Base-by-base conservation (phyloP, 2,113 vertebrate genomes). In the Oreotrochilus melanogaster region DNA sequence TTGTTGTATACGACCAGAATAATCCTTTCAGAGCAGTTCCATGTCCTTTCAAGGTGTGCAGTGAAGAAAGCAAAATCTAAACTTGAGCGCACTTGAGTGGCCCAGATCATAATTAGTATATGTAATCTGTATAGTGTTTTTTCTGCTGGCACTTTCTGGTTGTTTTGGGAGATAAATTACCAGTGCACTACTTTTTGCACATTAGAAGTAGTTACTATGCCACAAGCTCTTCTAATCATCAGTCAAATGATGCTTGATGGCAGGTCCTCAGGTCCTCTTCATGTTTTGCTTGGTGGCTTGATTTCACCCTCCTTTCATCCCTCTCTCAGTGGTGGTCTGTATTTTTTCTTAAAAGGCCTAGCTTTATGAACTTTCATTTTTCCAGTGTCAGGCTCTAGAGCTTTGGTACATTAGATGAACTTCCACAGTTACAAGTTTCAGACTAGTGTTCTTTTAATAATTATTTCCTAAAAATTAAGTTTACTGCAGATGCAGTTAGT, bases 81-180 rank as follows among this genome's bases (percentile, higher is more conserved):
- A 14, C 7, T 75, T 73, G 3, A 2, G 17, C 4, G 6, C 0
- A 1, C 4, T 62, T 81, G 11, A 33, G 7, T 58, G 19, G 30
- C 30, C 24, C 9, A 47, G 14, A 5, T 56, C 71, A 19, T 80
- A 54, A 22, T 45, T 60, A 27, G 4, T 11, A 4, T 37, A 47
- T 19, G 3, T 33, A 43, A 31, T 12, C 8, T 70, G 10, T 19
- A 14, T 43, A 21, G 8, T 75, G 6, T 48, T 60, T 79, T 79
- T 79, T 79, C 50, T 80, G 23, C 4, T 51, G 37, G 19, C 6
- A 67, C 3, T 54, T 62, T 62, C 3, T 47, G 16, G 4, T 80
- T 33, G 18, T 7, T 33, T 45, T 71, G 28, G 7, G 10, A 74
- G 3, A 3, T 13, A 18, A 57, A 18, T 54, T 87, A 30, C 11